A percentile compares a stretch with the other conserved stretches of the same genome.
These are phyloP conservation scores for Drepana arcuata DNA, from an alignment of 1,140 invertebrate genomes.

Conservation along the genomic window DNA sequence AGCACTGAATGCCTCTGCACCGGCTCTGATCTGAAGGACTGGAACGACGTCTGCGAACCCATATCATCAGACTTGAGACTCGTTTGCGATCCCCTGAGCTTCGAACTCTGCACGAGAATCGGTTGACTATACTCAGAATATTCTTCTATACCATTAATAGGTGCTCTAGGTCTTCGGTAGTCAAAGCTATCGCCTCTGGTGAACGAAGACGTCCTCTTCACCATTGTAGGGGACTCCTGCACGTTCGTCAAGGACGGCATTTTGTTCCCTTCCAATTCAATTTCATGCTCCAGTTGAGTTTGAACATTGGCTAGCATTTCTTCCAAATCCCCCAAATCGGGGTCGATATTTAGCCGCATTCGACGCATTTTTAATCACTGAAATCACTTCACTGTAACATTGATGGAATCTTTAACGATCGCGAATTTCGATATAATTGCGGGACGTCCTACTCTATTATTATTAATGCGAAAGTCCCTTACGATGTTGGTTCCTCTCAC, in stretches of 20 bases:
- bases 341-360: slow-evolving; percentile 46
- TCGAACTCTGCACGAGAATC: slow-evolving; percentile 26
- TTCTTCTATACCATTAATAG: slow-evolving; percentile 12
- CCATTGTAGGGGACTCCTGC: slow-evolving; percentile 49
- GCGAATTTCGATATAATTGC: too few relatives aligned
- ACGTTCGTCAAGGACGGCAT: slow-evolving; percentile 47
- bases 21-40: slow-evolving; percentile 55
- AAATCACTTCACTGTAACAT: too few relatives aligned
- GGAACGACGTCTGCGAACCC: slow-evolving; percentile 39
- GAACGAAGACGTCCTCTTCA: slow-evolving; percentile 34
- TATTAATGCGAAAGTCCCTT: too few relatives aligned
- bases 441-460: too few relatives aligned
- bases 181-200: slow-evolving; percentile 29
- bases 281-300: slow-evolving; percentile 61
- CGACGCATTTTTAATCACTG: slow-evolving; percentile 62
- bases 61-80: slow-evolving; percentile 46
- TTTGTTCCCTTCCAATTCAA: slow-evolving; percentile 51
- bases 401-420: too few relatives aligned
- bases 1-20: slow-evolving; percentile 40
- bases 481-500: too few relatives aligned
- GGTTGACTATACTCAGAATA: slow-evolving; percentile 25
- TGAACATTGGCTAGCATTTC: slow-evolving; percentile 67
- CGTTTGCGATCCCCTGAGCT: slow-evolving; percentile 31
- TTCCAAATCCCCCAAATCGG: slow-evolving; percentile 62
- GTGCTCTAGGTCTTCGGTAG: slow-evolving; percentile 28